phyloP scores from a whole-genome alignment of 2,113 vertebrate species.

The Oreamnos americanus region DNA sequence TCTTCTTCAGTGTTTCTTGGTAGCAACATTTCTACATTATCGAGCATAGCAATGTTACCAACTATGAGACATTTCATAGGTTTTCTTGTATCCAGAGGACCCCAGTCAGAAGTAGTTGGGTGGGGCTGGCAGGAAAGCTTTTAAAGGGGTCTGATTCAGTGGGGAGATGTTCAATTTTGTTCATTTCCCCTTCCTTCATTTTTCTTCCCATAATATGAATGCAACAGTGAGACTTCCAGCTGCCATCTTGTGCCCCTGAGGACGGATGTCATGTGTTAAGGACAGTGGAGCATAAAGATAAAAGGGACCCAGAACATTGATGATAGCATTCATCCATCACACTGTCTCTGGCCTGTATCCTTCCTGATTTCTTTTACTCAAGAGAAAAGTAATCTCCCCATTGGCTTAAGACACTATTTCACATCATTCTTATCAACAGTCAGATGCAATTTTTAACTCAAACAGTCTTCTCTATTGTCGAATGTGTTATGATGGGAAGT shows the following conservation, averaged over 20 bases:
- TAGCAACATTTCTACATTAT: not conserved
- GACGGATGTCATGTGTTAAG: constrained; percentile 46
- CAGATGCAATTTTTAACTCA: constrained; percentile 7
- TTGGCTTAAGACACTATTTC: not conserved
- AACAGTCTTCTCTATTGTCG: not conserved
- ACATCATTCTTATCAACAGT: constrained; percentile 35
- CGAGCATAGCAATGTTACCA: not conserved
- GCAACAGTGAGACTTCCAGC: not conserved
- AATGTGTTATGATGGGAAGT: not conserved
- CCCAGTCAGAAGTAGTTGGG: not conserved
- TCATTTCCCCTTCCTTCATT: not conserved
- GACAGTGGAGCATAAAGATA: constrained; percentile 6
- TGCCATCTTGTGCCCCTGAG: constrained; percentile 35
- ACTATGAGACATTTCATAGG: not conserved
- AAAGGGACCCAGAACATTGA: constrained; percentile 6
- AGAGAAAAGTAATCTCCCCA: constrained; percentile 16
- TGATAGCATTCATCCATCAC: constrained; percentile 41
- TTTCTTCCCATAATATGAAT: not conserved
- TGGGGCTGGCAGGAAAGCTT: not conserved
- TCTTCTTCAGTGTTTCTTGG: not conserved
- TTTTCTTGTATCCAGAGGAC: not conserved
- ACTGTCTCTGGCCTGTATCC: not conserved
- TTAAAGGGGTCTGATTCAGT: not conserved
- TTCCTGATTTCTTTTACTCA: constrained; percentile 17
- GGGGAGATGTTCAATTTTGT: not conserved